Evolutionary conservation across 2,888 invertebrate species (phyloP), one percentile per base, ranked within the genome.

Genomic region (Synanthedon vespiformis): DNA sequence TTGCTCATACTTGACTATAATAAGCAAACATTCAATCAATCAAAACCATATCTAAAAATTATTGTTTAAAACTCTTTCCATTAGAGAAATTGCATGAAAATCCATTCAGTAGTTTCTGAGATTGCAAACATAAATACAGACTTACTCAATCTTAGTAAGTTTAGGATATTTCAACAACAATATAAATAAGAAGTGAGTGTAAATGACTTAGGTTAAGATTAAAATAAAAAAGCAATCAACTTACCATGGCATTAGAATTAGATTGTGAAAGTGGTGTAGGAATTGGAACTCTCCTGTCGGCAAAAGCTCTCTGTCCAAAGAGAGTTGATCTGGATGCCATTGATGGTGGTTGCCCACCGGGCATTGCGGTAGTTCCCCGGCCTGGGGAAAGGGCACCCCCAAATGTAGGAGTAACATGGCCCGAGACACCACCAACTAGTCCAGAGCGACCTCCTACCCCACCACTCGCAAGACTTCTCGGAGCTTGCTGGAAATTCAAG

Each of bases 401-500:
- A 54, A 85, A 86, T 44, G 86, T 84, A 44, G 86, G 86, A 74
- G 90, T 80, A 86, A 90, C 81, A 84, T 87, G 87, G 52, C 86
- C 87, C 10, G 85, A 82, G 13, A 83, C 92, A 75, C 93, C 93
- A 70, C 93, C 93, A 80, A 93, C 95, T 79, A 94, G 91, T 74
- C 94, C 94, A 60, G 92, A 79, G 70, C 89, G 76, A 72, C 89
- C 77, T 49, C 86, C 85, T 57, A 87, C 84, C 56, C 88, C 82
- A 66, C 88, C 92, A 85, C 93, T 93, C 82, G 94, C 93, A 89
- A 95, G 92, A 90, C 93, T 95, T 89, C 95, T 92, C 86, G 95
- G 94, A 70, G 93, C 92, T 89, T 93, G 93, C 86, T 93, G 93
- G 89, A 95, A 94, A 90, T 95, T 95, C 92, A 95, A 91, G 91